These are phyloP conservation scores for Leucoma salicis DNA, from an alignment of 2,888 invertebrate genomes.

Conservation along the genomic window DNA sequence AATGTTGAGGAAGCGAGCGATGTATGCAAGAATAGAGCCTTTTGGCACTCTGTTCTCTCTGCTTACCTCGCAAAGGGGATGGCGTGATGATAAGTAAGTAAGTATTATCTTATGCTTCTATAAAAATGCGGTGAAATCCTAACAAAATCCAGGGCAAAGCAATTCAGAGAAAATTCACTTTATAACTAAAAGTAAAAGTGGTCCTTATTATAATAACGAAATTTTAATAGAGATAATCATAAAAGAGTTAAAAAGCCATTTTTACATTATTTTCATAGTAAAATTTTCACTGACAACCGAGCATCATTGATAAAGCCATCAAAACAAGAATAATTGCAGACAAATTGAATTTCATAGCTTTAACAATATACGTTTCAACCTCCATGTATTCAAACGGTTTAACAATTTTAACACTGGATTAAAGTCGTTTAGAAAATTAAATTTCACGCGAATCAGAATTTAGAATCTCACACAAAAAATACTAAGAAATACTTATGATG, in stretches of 20 bases:
- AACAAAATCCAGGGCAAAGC: neutral
- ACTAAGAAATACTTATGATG: conserved; percentile 4
- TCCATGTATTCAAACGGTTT: conserved; percentile 5
- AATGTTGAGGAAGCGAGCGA: too few species aligned
- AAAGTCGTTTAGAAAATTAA: conserved; percentile 61
- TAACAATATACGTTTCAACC: neutral
- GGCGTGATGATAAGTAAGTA: too few species aligned
- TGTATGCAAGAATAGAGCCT: too few species aligned
- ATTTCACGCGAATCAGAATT: conserved; percentile 66
- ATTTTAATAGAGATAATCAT: neutral
- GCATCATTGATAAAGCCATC: conserved; percentile 3
- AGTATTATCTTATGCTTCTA: too few species aligned
- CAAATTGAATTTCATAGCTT: conserved; percentile 3
- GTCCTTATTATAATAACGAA: neutral
- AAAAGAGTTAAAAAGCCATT: neutral
- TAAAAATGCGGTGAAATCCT: neutral
- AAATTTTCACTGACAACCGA: conserved; percentile 4
- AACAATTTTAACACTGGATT: conserved; percentile 49
- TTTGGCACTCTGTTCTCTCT: too few species aligned
- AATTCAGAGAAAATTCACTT: neutral
- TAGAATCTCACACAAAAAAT: conserved; percentile 52
- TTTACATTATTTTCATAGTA: neutral
- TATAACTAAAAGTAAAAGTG: conserved; percentile 1
- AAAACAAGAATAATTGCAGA: conserved; percentile 9
- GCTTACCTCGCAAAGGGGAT: too few species aligned